phyloP scores from a whole-genome alignment of 1,140 invertebrate genomes.

The Halesus radiatus region DNA sequence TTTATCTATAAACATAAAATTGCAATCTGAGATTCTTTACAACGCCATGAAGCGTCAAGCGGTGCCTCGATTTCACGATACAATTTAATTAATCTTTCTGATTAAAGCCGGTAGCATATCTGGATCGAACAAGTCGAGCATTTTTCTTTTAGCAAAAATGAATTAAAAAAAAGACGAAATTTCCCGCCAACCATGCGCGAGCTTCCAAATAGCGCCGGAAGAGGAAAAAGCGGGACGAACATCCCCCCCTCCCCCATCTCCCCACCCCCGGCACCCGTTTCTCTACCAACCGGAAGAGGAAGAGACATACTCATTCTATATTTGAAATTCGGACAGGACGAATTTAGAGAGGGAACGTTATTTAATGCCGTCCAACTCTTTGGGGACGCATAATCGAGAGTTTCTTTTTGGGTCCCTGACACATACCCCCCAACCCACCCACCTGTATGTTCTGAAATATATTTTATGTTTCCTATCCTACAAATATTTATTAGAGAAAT shows the following conservation, averaged over 20 bases:
- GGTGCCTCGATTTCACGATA: background rate
- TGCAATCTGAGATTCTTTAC: too few species aligned
- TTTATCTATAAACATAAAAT: too few species aligned
- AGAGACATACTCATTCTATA: constrained; percentile 49
- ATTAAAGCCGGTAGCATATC: background rate
- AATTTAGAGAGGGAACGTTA: constrained; percentile 53
- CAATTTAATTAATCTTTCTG: background rate
- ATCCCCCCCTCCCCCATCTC: background rate
- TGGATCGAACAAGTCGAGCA: too few species aligned
- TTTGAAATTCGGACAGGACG: constrained; percentile 52
- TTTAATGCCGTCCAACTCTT: constrained; percentile 52
- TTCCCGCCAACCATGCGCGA: background rate
- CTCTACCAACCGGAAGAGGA: background rate
- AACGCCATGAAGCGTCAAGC: background rate
- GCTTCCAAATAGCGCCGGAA: background rate
- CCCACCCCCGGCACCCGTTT: background rate
- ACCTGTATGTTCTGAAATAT: constrained; percentile 4
- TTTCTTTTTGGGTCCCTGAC: constrained; percentile 38
- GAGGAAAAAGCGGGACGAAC: background rate
- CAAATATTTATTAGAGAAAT: too few species aligned
- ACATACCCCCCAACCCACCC: background rate
- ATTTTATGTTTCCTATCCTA: background rate
- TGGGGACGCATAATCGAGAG: constrained; percentile 50
- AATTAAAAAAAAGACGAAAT: background rate
- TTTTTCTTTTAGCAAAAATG: too few species aligned